Evolutionary conservation across 2,113 vertebrate species (phyloP).

Genomic region (Cryptoleucopteryx plumbea): DNA sequence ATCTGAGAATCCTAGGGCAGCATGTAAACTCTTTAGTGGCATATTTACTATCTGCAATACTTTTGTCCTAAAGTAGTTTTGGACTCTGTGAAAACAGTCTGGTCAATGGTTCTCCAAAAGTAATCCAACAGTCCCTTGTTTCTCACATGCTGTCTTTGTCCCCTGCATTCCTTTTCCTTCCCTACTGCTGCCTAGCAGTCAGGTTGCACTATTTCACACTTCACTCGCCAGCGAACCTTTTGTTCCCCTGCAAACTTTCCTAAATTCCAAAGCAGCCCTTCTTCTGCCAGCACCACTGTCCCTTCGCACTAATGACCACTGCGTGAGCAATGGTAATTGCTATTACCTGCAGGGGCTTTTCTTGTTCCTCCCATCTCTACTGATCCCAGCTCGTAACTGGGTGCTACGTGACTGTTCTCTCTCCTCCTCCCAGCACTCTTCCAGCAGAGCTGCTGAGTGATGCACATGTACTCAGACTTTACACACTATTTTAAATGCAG

Average conservation of each 20-base stretch:
- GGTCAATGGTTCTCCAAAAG: not conserved
- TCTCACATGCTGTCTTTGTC: not conserved
- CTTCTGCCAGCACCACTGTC: not conserved
- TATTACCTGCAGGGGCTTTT: not conserved
- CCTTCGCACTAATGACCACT: not conserved
- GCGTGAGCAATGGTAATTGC: not conserved
- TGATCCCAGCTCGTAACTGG: not conserved
- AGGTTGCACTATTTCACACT: not conserved
- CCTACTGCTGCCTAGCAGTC: not conserved
- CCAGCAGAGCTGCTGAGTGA: not conserved
- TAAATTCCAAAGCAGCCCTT: not conserved
- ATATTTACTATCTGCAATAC: not conserved
- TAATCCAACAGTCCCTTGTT: not conserved
- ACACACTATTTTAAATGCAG: not conserved
- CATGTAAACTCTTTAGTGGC: not conserved
- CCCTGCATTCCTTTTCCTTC: not conserved
- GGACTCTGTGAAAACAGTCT: not conserved
- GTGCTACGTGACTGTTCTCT: not conserved
- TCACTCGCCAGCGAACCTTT: not conserved
- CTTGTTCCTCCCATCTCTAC: not conserved
- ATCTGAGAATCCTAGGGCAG: not conserved
- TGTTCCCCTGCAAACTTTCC: not conserved
- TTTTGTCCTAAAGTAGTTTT: not conserved
- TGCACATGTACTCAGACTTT: not conserved
- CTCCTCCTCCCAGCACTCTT: not conserved